Conservation (phyloP, 2,113 vertebrate genomes). For the Procavia capensis region DNA sequence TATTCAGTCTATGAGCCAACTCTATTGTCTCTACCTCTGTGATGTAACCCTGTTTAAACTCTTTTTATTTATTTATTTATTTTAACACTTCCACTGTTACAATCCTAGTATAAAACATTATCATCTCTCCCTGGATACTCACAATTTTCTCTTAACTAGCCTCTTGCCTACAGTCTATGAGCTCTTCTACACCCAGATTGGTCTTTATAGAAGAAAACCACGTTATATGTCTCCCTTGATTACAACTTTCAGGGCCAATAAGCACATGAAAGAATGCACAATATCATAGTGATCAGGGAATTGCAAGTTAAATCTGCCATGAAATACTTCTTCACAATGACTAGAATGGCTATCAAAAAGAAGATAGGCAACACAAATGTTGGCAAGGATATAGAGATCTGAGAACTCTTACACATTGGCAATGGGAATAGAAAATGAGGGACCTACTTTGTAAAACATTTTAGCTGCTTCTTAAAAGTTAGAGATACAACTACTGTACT, state of each 20-base stretch:
- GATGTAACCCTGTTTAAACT: not conserved
- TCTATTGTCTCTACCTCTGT: not conserved
- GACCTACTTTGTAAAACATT: not conserved
- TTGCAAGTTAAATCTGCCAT: not conserved
- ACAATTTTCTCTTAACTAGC: not conserved
- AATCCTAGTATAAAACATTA: not conserved
- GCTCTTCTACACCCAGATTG: not conserved
- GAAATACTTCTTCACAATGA: not conserved
- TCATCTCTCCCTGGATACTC: not conserved
- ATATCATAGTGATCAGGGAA: not conserved
- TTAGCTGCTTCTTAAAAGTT: slow-evolving; percentile 44
- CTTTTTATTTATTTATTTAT: too few species aligned
- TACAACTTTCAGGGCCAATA: not conserved
- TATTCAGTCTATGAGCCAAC: not conserved
- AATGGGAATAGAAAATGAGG: not conserved
- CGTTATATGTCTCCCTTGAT: not conserved
- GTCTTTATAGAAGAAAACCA: not conserved
- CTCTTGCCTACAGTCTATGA: not conserved
- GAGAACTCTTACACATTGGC: not conserved
- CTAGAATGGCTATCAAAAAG: not conserved
- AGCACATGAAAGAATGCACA: not conserved
- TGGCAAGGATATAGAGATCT: not conserved
- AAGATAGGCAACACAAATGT: not conserved
- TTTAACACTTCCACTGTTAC: not conserved
- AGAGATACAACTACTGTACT: not conserved